Conservation (phyloP, 2,797 vertebrate species). For the Epinephelus awoara region DNA sequence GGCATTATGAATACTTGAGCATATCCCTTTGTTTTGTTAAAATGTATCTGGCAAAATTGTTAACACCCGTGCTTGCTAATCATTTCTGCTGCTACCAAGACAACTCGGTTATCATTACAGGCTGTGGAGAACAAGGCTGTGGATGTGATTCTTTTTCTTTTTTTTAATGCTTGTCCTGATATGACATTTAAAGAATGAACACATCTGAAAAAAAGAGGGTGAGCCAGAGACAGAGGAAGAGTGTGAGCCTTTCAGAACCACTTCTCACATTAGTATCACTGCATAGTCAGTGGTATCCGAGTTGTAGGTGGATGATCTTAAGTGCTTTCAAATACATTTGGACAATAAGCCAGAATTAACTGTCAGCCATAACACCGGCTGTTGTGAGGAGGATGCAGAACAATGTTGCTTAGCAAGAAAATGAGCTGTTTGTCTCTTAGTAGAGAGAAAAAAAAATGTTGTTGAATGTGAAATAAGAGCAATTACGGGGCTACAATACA, state of each 20-base stretch:
- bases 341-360: constrained; percentile 16
- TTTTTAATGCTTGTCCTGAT: background rate
- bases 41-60: background rate
- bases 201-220: background rate
- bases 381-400: constrained; percentile 10
- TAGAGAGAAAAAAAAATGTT: background rate
- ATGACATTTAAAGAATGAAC: constrained; percentile 9
- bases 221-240: constrained; percentile 1
- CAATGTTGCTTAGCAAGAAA: constrained; percentile 47
- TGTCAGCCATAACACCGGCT: constrained; percentile 1
- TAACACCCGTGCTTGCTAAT: constrained; percentile 11
- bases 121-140: constrained; percentile 10
- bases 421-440: background rate
- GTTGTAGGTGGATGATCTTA: constrained; percentile 9
- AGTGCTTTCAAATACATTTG: background rate
- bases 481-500: background rate
- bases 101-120: background rate
- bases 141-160: background rate
- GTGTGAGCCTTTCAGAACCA: constrained; percentile 2
- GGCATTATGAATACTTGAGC: background rate
- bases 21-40: background rate
- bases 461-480: background rate
- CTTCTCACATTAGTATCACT: constrained; percentile 1
- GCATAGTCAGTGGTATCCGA: background rate
- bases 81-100: constrained; percentile 13